These are phyloP conservation scores for Actenoides hombroni DNA, from an alignment of 2,113 vertebrate genomes.

Conservation along the genomic window DNA sequence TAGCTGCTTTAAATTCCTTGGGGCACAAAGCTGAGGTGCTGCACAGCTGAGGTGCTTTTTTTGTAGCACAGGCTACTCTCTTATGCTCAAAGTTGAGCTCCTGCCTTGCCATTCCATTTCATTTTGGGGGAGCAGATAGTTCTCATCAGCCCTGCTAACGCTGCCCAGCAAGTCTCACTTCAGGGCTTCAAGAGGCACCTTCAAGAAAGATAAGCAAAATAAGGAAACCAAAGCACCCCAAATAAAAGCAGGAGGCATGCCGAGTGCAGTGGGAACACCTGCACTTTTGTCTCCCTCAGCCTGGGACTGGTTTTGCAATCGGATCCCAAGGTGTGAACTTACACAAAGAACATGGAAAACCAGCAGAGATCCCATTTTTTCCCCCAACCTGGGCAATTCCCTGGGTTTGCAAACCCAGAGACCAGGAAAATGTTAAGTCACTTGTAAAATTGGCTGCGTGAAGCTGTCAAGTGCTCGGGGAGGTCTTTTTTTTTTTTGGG, in stretches of 20 bases:
- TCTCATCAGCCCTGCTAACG: background rate
- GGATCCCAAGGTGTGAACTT: background rate
- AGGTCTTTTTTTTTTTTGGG: background rate
- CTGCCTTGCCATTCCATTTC: background rate
- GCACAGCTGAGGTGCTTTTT: background rate
- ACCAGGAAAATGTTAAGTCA: background rate
- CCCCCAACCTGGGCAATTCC: background rate
- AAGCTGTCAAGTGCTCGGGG: background rate
- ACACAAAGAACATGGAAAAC: background rate
- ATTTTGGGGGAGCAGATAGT: background rate
- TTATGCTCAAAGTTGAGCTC: background rate
- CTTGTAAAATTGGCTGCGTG: background rate
- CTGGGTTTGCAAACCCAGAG: background rate
- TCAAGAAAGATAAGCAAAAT: background rate
- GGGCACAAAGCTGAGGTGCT: background rate
- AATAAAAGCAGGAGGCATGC: background rate
- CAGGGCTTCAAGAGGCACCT: background rate
- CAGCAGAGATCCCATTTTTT: background rate
- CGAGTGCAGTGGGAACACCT: background rate
- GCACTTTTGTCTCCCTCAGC: background rate
- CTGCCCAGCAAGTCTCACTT: background rate
- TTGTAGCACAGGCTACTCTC: rapidly evolving
- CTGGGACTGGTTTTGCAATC: background rate
- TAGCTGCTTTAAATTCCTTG: background rate
- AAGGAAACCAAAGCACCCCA: background rate